Conservation (phyloP, 2,888 invertebrate species). For the Drosophila algonquin region DNA sequence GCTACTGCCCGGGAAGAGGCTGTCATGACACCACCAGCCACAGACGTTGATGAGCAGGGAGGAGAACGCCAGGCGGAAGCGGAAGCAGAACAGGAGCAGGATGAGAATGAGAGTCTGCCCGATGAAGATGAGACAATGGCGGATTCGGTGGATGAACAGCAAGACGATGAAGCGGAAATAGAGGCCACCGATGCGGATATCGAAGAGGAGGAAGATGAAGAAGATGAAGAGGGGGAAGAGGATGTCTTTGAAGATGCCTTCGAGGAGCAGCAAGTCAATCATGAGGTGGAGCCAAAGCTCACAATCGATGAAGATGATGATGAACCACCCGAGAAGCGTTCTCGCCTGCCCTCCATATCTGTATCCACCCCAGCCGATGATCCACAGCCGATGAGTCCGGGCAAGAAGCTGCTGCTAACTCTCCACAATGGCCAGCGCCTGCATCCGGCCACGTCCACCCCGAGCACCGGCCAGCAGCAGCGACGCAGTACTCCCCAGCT, state of each 20-base stretch:
- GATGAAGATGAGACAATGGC: constrained; percentile 72
- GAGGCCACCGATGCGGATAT: constrained; percentile 71
- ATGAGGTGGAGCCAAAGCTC: background rate
- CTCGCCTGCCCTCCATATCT: constrained; percentile 29
- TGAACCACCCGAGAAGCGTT: constrained; percentile 41
- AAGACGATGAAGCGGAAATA: constrained; percentile 65
- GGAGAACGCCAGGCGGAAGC: constrained; percentile 23
- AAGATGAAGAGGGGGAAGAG: constrained; percentile 56
- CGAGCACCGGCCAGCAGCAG: constrained; percentile 62
- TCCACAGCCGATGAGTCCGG: constrained; percentile 38
- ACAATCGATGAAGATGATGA: background rate
- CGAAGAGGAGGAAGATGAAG: constrained; percentile 61
- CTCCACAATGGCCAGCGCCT: constrained; percentile 56
- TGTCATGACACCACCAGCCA: constrained; percentile 70
- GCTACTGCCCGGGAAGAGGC: constrained; percentile 37
- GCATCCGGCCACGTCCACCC: constrained; percentile 62
- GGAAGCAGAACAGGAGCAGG: constrained; percentile 37
- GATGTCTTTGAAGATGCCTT: constrained; percentile 72
- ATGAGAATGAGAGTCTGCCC: constrained; percentile 55
- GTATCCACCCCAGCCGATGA: constrained; percentile 23
- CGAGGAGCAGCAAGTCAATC: constrained; percentile 48
- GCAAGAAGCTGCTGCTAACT: constrained; percentile 53
- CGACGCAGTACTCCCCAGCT: constrained; percentile 64
- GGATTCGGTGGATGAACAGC: constrained; percentile 68
- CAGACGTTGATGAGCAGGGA: constrained; percentile 61